Percentiles rank a stretch among this genome's conserved stretches.
Evolutionary conservation across 2,888 invertebrate genomes (phyloP).

Genomic region (Leucoma salicis): DNA sequence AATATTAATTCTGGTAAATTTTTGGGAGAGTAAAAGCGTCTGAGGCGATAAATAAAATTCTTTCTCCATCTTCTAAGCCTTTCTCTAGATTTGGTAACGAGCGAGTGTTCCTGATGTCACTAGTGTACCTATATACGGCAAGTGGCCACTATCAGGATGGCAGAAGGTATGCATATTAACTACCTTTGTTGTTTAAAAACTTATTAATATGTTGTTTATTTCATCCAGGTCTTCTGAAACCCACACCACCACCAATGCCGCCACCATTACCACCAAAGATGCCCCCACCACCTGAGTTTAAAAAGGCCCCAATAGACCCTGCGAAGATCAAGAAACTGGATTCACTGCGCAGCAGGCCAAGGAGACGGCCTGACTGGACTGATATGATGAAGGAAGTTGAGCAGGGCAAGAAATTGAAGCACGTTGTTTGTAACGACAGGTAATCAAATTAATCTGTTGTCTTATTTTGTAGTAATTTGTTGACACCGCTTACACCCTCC

Average conservation of each 20-base stretch:
- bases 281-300: slow-evolving; percentile 82
- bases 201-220: neutral
- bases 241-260: slow-evolving; percentile 84
- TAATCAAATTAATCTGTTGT: slow-evolving; percentile 26
- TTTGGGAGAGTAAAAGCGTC: no score
- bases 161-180: neutral
- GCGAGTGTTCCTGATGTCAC: no score
- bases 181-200: no score
- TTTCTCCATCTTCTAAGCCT: no score
- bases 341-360: slow-evolving; percentile 87
- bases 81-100: no score
- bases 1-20: neutral
- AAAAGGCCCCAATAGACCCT: slow-evolving; percentile 82
- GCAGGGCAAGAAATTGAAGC: slow-evolving; percentile 87
- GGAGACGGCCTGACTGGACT: slow-evolving; percentile 93
- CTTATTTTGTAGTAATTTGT: no score
- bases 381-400: slow-evolving; percentile 97
- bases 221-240: slow-evolving; percentile 64
- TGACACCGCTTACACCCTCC: no score
- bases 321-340: slow-evolving; percentile 86
- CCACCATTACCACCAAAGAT: slow-evolving; percentile 87
- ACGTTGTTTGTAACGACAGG: slow-evolving; percentile 91
- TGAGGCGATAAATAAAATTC: no score
- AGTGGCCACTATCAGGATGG: no score
- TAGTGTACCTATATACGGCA: no score